phyloP scores from a whole-genome alignment of 2,888 invertebrate species.

The Brachycybe producta region DNA sequence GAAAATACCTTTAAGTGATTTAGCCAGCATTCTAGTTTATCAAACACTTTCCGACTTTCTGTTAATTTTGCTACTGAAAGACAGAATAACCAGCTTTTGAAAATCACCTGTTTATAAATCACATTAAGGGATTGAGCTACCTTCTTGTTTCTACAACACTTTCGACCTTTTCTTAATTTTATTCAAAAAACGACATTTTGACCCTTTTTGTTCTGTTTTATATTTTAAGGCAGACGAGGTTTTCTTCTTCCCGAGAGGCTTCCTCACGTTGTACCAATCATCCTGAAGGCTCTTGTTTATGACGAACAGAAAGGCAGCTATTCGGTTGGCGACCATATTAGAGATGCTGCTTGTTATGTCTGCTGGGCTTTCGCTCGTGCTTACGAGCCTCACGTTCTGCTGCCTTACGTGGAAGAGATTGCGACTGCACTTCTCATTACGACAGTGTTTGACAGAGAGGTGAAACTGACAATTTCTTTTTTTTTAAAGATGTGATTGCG shows the following conservation, averaged over 20 bases:
- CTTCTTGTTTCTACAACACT: no score
- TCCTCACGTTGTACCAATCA: conserved; percentile 60
- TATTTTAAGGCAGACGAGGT: conserved; percentile 59
- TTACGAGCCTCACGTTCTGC: conserved; percentile 67
- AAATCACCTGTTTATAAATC: no score
- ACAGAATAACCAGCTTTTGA: no score
- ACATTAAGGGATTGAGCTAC: no score
- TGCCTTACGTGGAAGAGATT: conserved; percentile 64
- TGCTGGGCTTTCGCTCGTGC: conserved; percentile 97
- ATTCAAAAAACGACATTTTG: conserved; percentile 9
- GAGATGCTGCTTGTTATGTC: conserved; percentile 98
- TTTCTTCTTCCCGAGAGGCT: conserved; percentile 70
- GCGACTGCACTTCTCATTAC: conserved; percentile 76
- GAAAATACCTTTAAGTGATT: no score
- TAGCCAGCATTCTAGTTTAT: no score
- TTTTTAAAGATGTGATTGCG: not conserved
- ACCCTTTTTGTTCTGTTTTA: not conserved
- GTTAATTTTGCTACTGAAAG: no score
- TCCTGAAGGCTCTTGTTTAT: conserved; percentile 69
- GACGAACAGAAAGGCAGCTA: conserved; percentile 76
- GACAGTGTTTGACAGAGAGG: conserved; percentile 87
- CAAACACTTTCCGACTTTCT: no score
- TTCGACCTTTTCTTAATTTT: conserved; percentile 3
- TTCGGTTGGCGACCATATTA: conserved; percentile 77
- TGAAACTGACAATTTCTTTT: conserved; percentile 28